phyloP scores from a whole-genome alignment of 2,113 vertebrate species.

The Malurus melanocephalus region DNA sequence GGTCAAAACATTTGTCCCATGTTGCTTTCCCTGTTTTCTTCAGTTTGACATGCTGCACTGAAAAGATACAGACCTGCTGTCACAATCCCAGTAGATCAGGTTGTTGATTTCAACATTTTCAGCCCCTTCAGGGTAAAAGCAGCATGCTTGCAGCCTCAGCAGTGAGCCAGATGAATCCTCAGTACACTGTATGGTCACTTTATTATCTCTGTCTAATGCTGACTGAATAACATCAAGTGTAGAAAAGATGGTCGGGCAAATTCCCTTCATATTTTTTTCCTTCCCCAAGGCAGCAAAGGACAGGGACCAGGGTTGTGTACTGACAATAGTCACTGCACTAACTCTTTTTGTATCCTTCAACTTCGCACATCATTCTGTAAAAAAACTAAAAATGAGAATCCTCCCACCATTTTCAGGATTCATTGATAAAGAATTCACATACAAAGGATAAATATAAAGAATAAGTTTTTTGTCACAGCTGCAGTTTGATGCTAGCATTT shows the following conservation, averaged over 20 bases:
- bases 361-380: neutral
- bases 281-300: neutral
- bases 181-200: neutral
- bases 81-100: neutral
- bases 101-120: slow-evolving; percentile 21
- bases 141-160: neutral
- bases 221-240: neutral
- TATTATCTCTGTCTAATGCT: neutral
- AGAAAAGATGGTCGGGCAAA: neutral
- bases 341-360: neutral
- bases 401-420: neutral
- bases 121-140: slow-evolving; percentile 8
- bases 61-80: slow-evolving; percentile 37
- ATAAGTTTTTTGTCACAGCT: neutral
- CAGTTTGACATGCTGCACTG: slow-evolving; percentile 12
- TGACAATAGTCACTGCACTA: neutral
- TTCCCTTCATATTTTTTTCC: neutral
- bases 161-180: neutral
- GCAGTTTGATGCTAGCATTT: neutral
- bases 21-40: slow-evolving; percentile 30
- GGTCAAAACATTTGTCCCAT: slow-evolving; percentile 42
- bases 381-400: neutral
- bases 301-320: neutral
- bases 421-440: neutral
- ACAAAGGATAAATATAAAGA: neutral